Evolutionary conservation across 1,140 invertebrate genomes (phyloP), one percentile per base, ranked within the genome.

Genomic region (Diachasma alloeum): DNA sequence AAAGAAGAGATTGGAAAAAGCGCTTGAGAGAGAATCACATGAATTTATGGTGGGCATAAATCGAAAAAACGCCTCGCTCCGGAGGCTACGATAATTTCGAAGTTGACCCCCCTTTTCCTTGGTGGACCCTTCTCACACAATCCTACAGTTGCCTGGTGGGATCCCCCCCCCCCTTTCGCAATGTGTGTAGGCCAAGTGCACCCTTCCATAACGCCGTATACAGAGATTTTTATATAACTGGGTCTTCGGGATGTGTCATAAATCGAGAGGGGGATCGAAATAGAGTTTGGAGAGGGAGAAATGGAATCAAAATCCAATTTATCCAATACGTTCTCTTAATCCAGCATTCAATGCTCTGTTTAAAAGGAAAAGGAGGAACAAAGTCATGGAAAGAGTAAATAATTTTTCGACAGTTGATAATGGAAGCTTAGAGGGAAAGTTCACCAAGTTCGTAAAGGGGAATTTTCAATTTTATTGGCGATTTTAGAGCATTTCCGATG

Each of bases 31-130:
- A 82, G 84, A 83, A 83, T 87, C 83, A 81, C 82, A 86, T 87
- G 86, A 87, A 89, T 89, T 89, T 89, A 89, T 87, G 86, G 79
- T 81, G 72, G 53, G 82, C 86, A 87, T 88, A 88, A 89, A 89
- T 88, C 81, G 82, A 73, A 74, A 81, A 72, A 66, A 78, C 75
- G 79, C 76, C 71, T 74, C 74, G 77, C 77, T 71, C 69, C 73
- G 72, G 78, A 82, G 80, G 78, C 80, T 81, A 67, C 80, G 81
- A 86, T 83, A 81, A 86, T 83, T 86, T 83, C 79, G 77, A 79
- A 78, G 75, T 81, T 79, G 79, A 79, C 76, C 81, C 76, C 79
- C 79, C 73, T 81, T 78, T 74, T 79, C 76, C 78, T 44, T 31
- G 2, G 53, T 74, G 44, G 63, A 53, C 63, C 72, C 72, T 48